Evolutionary conservation across 2,888 invertebrate genomes (phyloP), one percentile per base, ranked within the genome.

Genomic region (Oscheius myriophilus): DNA sequence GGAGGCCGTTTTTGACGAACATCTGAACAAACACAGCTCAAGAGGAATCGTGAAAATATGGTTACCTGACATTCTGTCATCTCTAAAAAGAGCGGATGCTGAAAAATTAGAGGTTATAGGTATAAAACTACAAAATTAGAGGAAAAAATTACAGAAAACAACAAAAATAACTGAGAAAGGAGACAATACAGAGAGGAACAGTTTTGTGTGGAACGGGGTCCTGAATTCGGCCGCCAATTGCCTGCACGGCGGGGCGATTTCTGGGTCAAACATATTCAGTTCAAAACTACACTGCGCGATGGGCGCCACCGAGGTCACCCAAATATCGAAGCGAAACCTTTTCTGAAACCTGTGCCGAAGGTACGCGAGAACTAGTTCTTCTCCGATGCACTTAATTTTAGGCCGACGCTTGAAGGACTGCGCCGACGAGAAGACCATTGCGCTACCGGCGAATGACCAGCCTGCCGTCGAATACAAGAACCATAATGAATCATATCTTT

Each of bases 1-100:
- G 75, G 23, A 78, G 62, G 49, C 76, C 72, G 25, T 71, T 71
- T 66, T 65, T 67, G 21, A 51, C 66, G 49, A 66, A 66, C 57
- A 66, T 57, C 55, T 66, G 51, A 46, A 63, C 49, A 42, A 46
- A 46, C n/a, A n/a, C 12, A 14, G 57, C 14, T 16, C 7, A 9
- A 41, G 14, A 1, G 1, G 26, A 25, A n/a, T 42, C n/a, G 58
- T 14, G 16, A 16, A 18, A 49, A 49, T n/a, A 23, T 7, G 18
- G 21, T 49, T 49, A 61, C 61, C 61, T 61, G 61, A 61, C 61
- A 61, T 25, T 61, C 61, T 3, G 61, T 46, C 61, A 61, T 61
- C 18, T 25, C 16, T 9, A 21, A 46, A 6, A 46, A 46, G 21
- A 46, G 21, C 21, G 11, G 49, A 46, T 6, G 3, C 53, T 25